Conservation (phyloP, 2,797 vertebrate genomes). For the Pitangus sulphuratus region DNA sequence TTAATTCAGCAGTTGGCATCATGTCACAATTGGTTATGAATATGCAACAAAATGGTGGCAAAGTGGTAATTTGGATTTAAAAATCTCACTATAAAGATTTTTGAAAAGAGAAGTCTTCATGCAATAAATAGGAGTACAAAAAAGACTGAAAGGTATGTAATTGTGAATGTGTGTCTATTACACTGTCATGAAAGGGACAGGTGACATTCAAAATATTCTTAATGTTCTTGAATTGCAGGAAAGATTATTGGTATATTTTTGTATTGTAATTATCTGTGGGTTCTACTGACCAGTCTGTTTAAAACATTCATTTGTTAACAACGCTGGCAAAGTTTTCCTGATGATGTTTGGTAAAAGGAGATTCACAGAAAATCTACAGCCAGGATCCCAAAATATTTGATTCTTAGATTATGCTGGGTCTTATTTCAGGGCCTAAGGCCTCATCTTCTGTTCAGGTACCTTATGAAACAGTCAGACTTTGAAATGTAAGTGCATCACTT, state of each 20-base stretch:
- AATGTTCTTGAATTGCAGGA: background rate
- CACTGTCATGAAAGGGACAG: no score
- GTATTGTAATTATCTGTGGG: background rate
- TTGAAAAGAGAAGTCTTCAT: background rate
- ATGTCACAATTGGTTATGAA: conserved; percentile 48
- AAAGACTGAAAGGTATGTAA: background rate
- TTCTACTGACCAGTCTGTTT: background rate
- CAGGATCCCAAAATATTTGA: background rate
- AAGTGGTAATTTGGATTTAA: background rate
- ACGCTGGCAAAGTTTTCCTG: background rate
- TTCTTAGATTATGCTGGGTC: background rate
- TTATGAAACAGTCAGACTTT: background rate
- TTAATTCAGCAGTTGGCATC: conserved; percentile 42
- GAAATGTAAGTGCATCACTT: background rate
- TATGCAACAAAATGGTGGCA: conserved; percentile 32
- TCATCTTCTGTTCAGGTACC: background rate
- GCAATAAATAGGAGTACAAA: background rate
- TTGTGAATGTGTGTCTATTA: background rate
- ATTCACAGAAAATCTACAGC: background rate
- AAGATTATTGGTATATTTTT: background rate
- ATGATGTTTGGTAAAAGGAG: background rate
- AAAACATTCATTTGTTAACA: background rate
- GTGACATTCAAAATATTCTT: background rate
- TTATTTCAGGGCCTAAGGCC: background rate
- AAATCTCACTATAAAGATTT: background rate